Conservation (phyloP, 2,113 vertebrate genomes). For the Muscicapa adusta region DNA sequence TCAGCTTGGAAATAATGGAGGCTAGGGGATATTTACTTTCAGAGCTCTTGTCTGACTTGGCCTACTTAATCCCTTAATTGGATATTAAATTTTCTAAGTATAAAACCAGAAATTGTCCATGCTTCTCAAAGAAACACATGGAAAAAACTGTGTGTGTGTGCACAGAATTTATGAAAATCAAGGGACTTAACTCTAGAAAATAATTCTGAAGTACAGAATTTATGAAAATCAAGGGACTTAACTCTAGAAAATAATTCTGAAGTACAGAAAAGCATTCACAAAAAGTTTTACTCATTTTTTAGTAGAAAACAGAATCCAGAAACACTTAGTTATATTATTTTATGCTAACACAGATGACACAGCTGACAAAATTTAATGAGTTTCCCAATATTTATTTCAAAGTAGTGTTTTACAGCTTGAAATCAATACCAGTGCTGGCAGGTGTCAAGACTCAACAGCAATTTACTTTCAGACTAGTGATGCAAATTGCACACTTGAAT, state of each 20-base stretch:
- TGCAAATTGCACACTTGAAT: slow-evolving; percentile 57
- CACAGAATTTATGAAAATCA: neutral
- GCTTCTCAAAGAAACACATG: neutral
- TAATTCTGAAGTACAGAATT: neutral
- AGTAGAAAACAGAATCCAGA: slow-evolving; percentile 1
- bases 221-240: neutral
- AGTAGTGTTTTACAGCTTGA: slow-evolving; percentile 63
- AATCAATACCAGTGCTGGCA: slow-evolving; percentile 61
- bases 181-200: neutral
- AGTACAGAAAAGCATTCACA: neutral
- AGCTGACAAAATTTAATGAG: slow-evolving; percentile 58
- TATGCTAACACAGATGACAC: slow-evolving; percentile 5
- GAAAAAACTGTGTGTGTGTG: neutral
- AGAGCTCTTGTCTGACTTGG: neutral
- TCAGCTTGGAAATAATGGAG: neutral
- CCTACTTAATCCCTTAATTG: slow-evolving; percentile 21
- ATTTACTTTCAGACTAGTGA: slow-evolving; percentile 49
- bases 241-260: neutral
- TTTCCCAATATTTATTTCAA: slow-evolving; percentile 63
- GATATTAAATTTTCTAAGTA: slow-evolving; percentile 5
- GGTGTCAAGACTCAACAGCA: slow-evolving; percentile 61
- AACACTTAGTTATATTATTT: slow-evolving; percentile 5
- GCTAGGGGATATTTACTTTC: neutral
- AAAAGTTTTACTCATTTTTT: neutral
- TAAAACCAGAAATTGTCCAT: neutral